A percentile compares a stretch with the other conserved stretches of the same genome.
phyloP scores from a whole-genome alignment of 2,888 invertebrate genomes.

The Heteromurus nitidus region DNA sequence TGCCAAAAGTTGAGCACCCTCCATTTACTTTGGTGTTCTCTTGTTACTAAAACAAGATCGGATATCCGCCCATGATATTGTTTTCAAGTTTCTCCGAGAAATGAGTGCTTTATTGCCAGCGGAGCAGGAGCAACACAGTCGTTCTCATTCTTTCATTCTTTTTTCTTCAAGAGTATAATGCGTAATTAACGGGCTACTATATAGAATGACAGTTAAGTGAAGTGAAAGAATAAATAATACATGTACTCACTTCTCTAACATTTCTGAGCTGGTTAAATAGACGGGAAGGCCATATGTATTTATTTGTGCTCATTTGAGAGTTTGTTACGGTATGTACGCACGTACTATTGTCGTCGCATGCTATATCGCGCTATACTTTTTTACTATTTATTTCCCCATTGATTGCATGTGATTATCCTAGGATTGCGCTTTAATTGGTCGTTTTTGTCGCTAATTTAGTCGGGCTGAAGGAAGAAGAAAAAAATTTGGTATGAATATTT shows the following conservation, averaged over 20 bases:
- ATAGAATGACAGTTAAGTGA: constrained; percentile 32
- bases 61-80: constrained; percentile 29
- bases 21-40: constrained; percentile 58
- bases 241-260: too few relatives aligned
- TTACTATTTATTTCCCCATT: constrained; percentile 5
- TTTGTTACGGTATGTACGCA: too few relatives aligned
- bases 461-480: background rate
- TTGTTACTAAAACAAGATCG: constrained; percentile 51
- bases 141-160: too few relatives aligned
- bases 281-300: too few relatives aligned
- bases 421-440: constrained; percentile 37
- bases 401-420: constrained; percentile 41
- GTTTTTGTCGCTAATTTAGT: constrained; percentile 40
- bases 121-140: too few relatives aligned
- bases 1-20: constrained; percentile 55
- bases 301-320: too few relatives aligned
- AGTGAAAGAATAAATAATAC: background rate
- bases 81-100: too few relatives aligned
- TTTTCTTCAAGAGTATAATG: background rate
- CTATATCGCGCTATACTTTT: too few relatives aligned
- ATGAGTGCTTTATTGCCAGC: too few relatives aligned
- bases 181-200: constrained; percentile 49
- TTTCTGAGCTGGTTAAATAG: too few relatives aligned
- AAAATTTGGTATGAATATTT: background rate
- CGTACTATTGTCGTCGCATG: too few relatives aligned